Evolutionary conservation across 2,113 vertebrate genomes (phyloP), one percentile per base, ranked within the genome.

Genomic region (Terrapene triunguis): DNA sequence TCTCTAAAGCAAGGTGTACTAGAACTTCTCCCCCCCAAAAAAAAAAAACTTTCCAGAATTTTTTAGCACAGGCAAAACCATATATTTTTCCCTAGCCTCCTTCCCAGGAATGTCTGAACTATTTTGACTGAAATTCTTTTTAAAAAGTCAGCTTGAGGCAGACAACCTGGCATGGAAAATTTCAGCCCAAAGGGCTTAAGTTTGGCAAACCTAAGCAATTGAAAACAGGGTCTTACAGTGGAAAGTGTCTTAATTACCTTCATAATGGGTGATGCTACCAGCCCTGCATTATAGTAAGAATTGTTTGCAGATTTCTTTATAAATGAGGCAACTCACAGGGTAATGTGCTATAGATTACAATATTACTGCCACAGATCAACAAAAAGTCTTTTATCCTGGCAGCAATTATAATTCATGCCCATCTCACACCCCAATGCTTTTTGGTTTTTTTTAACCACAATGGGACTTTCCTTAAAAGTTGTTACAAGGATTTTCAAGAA

Each of bases 231-330:
- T 72, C 38, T 94, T 65, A 35, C 51, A 91, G 78, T 32, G 11
- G 80, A 82, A 90, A 78, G 27, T 8, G 10, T 62, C 57, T 62
- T 29, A 62, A 62, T 62, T 62, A 14, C 12, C 57, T 62, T 62
- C 11, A 32, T 32, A 17, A 38, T 5, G 1, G 1, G 79, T 7
- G 5, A 48, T 2, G 53, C 47, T n/a, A 27, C 55, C 55, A 57
- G 17, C 76, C 12, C 50, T 50, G 29, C 17, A 47, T 47, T 14
- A 38, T 6, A 57, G 80, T 86, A 89, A 22, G 0, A 0, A 85
- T 38, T 24, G 19, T 21, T n/a, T 21, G 65, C n/a, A 72, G 62
- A 38, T 72, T 38, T n/a, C 4, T 69, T 72, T 72, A 22, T 21
- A 72, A 69, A 22, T 69, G 12, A 72, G 65, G 65, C 19, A 44